phyloP scores from a whole-genome alignment of 2,888 invertebrate genomes.

The Lochmaea crataegi region DNA sequence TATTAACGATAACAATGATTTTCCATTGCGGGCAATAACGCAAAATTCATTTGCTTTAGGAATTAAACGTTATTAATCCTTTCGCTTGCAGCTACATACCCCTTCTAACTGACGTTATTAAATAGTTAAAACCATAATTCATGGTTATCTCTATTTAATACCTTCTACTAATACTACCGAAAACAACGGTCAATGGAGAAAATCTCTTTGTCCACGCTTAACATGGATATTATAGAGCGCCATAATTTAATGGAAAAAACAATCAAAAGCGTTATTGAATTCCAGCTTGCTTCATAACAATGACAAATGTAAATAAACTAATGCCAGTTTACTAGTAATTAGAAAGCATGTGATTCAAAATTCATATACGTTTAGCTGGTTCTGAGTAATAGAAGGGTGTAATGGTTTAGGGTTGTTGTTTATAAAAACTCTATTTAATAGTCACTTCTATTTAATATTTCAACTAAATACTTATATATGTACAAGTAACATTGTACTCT shows the following conservation, averaged over 20 bases:
- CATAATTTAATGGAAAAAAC: constrained; percentile 24
- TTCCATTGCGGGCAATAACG: background rate
- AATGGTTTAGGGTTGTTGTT: too few relatives aligned
- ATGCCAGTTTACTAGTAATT: background rate
- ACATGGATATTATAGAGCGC: constrained; percentile 22
- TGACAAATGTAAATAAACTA: background rate
- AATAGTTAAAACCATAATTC: constrained; percentile 46
- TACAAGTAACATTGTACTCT: too few relatives aligned
- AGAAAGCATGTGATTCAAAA: background rate
- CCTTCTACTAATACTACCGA: constrained; percentile 42
- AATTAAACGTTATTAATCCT: constrained; percentile 36
- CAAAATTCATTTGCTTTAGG: constrained; percentile 27
- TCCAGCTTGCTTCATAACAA: background rate
- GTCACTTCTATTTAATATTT: too few relatives aligned
- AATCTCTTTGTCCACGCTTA: constrained; percentile 38
- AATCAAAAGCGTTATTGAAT: background rate
- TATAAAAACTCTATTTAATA: too few relatives aligned
- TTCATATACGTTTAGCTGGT: too few relatives aligned
- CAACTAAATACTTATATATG: too few relatives aligned
- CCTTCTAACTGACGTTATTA: constrained; percentile 38
- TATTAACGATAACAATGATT: background rate
- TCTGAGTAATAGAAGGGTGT: too few relatives aligned
- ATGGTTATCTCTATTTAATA: constrained; percentile 47
- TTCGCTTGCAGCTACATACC: constrained; percentile 29
- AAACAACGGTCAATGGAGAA: constrained; percentile 38